A percentile compares a stretch with the other conserved stretches of the same genome.
Conservation (phyloP, 2,888 invertebrate genomes). For the Drosophila borealis region DNA sequence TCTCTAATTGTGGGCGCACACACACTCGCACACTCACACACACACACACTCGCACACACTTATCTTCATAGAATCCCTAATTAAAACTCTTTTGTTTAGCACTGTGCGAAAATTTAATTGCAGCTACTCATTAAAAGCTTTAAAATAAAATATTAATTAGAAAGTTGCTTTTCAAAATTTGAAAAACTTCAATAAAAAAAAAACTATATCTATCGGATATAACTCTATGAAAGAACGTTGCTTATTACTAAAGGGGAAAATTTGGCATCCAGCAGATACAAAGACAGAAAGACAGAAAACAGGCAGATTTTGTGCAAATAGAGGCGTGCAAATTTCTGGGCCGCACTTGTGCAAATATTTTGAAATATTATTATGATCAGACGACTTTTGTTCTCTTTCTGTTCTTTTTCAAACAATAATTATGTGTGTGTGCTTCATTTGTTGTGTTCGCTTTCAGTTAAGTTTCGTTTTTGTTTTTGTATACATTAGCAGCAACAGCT, state of each 20-base stretch:
- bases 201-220: background rate
- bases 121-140: background rate
- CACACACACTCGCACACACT: background rate
- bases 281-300: background rate
- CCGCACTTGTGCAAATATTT: slow-evolving; percentile 53
- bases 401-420: background rate
- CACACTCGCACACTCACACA: background rate
- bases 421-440: slow-evolving; percentile 5
- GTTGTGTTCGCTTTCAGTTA: slow-evolving; percentile 1
- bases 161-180: background rate
- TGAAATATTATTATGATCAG: slow-evolving; percentile 22
- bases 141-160: background rate
- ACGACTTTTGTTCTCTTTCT: background rate
- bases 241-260: slow-evolving; percentile 3
- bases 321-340: slow-evolving; percentile 16
- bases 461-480: background rate
- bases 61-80: background rate
- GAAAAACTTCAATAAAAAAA: background rate
- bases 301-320: slow-evolving; percentile 29
- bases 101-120: slow-evolving; percentile 42
- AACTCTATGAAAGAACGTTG: slow-evolving; percentile 7
- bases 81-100: slow-evolving; percentile 29
- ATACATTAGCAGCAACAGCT: slow-evolving; percentile 18
- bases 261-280: slow-evolving; percentile 6
- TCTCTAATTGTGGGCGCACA: slow-evolving; percentile 10